A percentile compares a stretch with the other conserved stretches of the same genome.
phyloP scores from a whole-genome alignment of 2,888 invertebrate genomes.

The Amphimallon solstitiale region DNA sequence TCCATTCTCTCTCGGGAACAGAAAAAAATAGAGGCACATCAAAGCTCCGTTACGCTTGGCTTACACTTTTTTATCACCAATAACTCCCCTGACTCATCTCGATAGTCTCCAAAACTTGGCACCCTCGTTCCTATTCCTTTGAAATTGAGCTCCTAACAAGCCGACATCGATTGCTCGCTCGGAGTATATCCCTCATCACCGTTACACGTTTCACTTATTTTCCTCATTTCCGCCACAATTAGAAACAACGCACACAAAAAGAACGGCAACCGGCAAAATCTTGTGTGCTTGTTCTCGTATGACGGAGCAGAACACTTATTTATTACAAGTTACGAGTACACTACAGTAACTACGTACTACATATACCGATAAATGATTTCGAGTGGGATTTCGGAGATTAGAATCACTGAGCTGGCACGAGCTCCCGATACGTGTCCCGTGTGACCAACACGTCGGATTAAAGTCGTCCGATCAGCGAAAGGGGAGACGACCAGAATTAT shows the following conservation, averaged over 20 bases:
- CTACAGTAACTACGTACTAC: not conserved
- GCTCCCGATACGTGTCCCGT: constrained; percentile 40
- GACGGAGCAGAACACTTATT: not conserved
- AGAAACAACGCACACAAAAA: constrained; percentile 21
- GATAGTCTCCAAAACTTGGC: constrained; percentile 16
- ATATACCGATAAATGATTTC: constrained; percentile 30
- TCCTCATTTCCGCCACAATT: constrained; percentile 36
- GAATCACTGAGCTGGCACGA: constrained; percentile 42
- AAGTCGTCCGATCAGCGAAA: constrained; percentile 2
- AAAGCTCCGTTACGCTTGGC: constrained; percentile 28
- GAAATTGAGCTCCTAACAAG: constrained; percentile 15
- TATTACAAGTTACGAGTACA: not conserved
- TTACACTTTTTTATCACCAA: constrained; percentile 9
- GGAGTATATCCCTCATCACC: constrained; percentile 39
- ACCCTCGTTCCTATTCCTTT: constrained; percentile 22
- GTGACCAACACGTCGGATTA: constrained; percentile 38
- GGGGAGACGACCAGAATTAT: constrained; percentile 22
- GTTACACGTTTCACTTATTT: constrained; percentile 41
- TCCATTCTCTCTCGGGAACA: not conserved
- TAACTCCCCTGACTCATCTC: constrained; percentile 21
- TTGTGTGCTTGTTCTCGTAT: not conserved
- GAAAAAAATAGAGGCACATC: constrained; percentile 27
- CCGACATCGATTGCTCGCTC: not conserved
- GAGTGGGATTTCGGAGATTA: constrained; percentile 46
- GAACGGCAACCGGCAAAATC: too few species aligned